Percentiles rank a stretch among this genome's conserved stretches.
These are phyloP conservation scores for Tethea ocularis DNA, from an alignment of 2,888 invertebrate genomes.

Conservation along the genomic window DNA sequence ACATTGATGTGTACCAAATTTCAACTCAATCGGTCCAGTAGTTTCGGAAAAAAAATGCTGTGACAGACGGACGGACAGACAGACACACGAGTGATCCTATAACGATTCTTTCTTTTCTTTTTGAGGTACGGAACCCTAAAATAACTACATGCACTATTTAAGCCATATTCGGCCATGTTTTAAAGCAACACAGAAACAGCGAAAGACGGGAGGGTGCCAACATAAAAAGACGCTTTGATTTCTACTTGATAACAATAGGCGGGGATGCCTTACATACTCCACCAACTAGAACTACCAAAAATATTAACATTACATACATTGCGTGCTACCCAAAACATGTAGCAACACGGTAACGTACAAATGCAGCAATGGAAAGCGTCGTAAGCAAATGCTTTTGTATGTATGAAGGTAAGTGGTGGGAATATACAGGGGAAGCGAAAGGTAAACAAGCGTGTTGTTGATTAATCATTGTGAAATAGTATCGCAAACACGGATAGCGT, in stretches of 20 bases:
- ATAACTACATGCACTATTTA: too few relatives aligned
- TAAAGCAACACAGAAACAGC: constrained; percentile 35
- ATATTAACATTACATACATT: constrained; percentile 8
- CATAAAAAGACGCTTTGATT: constrained; percentile 71
- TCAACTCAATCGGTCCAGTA: too few relatives aligned
- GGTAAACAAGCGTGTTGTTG: constrained; percentile 65
- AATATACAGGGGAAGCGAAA: constrained; percentile 53
- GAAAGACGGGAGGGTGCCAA: constrained; percentile 55
- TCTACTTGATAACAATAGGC: constrained; percentile 67
- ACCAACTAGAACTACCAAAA: background rate
- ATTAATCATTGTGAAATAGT: constrained; percentile 71
- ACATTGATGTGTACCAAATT: too few relatives aligned
- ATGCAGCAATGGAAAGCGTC: constrained; percentile 16
- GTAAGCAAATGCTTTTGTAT: background rate
- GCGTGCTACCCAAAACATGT: background rate
- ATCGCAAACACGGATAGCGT: constrained; percentile 46
- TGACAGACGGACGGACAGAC: too few relatives aligned
- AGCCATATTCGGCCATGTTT: constrained; percentile 37
- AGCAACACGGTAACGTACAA: background rate
- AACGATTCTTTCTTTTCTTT: too few relatives aligned
- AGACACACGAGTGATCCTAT: too few relatives aligned
- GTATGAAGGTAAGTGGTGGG: constrained; percentile 18
- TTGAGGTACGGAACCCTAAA: too few relatives aligned
- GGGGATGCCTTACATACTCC: constrained; percentile 32
- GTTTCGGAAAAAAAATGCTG: too few relatives aligned